A percentile compares a stretch with the other conserved stretches of the same genome.
phyloP scores from a whole-genome alignment of 2,888 invertebrate species.

The Drosophila fungiperda region DNA sequence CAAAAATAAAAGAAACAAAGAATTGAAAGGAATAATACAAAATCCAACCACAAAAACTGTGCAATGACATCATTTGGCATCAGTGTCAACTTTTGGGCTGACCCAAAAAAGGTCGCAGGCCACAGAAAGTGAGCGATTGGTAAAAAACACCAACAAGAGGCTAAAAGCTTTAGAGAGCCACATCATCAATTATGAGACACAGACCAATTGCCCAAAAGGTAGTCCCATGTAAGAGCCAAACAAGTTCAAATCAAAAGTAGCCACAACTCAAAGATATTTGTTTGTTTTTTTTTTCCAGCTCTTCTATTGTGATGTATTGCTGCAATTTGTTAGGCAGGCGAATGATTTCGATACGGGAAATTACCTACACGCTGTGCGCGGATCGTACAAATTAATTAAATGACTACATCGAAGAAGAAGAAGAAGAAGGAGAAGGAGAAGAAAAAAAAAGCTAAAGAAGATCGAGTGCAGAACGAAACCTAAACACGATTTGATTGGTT shows the following conservation, averaged over 20 bases:
- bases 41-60: constrained; percentile 53
- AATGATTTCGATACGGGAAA: constrained; percentile 74
- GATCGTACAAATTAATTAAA: constrained; percentile 78
- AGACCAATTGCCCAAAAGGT: constrained; percentile 64
- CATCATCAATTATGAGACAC: constrained; percentile 71
- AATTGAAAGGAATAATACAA: constrained; percentile 47
- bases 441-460: constrained; percentile 41
- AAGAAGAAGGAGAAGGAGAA: constrained; percentile 11
- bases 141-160: constrained; percentile 34
- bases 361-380: constrained; percentile 71
- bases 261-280: constrained; percentile 30
- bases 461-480: constrained; percentile 56
- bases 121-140: constrained; percentile 9
- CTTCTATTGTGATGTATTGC: constrained; percentile 70
- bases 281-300: constrained; percentile 6
- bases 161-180: constrained; percentile 60
- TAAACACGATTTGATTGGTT: constrained; percentile 61
- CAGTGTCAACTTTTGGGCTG: constrained; percentile 67
- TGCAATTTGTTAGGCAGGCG: constrained; percentile 69
- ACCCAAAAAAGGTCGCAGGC: constrained; percentile 56
- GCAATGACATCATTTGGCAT: constrained; percentile 79
- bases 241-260: constrained; percentile 38
- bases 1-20: constrained; percentile 23
- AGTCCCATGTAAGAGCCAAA: constrained; percentile 32
- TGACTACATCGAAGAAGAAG: constrained; percentile 51